Evolutionary conservation across 2,888 invertebrate genomes (phyloP), one percentile per base, ranked within the genome.

Genomic region (Coecobrya sp.): DNA sequence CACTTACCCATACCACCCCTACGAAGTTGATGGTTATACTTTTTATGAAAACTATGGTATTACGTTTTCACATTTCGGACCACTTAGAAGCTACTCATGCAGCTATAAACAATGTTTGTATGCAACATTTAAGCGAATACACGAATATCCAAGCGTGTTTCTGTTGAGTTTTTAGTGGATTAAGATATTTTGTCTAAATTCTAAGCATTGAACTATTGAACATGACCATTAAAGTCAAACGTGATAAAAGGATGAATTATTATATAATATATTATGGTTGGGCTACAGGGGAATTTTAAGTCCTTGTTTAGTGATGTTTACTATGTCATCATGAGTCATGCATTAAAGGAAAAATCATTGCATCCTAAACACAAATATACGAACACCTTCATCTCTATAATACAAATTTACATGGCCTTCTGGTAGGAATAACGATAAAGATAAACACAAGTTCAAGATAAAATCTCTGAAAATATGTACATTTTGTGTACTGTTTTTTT

Each of bases 211-310:
- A n/a, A n/a, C n/a, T n/a, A n/a, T n/a, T 73, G 19, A 73, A 19
- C 70, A 73, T 42, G 70, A 19, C 70, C 22, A 42, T 73, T 73
- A 73, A n/a, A n/a, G n/a, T n/a, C n/a, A n/a, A n/a, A 19, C 8
- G 19, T 73, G 70, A 16, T 42, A 19, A 42, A 36, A 42, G 36
- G 42, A 11, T 42, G 16, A 70, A 42, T 42, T 73, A 42, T 25
- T 42, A 10, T n/a, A 36, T n/a, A n/a, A n/a, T n/a, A 36, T 7
- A 36, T 2, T 10, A 5, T n/a, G 42, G n/a, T 73, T 36, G n/a
- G 19, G 22, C n/a, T 42, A 42, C n/a, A 73, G n/a, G 2, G 70
- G 2, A 73, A 5, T 19, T 42, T 73, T 22, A 42, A 22, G 62
- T 5, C 11, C 25, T 68, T 19, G 8, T 73, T 0, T 19, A 4